Evolutionary conservation across 2,888 invertebrate genomes (phyloP), one percentile per base, ranked within the genome.

Genomic region (Drosophila setosimentum): DNA sequence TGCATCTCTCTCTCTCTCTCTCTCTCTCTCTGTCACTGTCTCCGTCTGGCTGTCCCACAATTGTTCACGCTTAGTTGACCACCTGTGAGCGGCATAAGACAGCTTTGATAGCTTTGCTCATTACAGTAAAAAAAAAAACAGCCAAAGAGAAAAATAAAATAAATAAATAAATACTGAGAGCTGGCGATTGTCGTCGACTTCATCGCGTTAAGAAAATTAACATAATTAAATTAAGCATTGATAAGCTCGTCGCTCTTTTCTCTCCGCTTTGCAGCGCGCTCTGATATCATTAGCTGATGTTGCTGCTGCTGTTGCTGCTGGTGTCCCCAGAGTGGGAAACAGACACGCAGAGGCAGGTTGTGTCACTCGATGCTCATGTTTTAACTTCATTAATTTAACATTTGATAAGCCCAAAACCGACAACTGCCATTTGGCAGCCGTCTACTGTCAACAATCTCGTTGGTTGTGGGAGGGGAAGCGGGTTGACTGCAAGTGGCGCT

Each of bases 41-140:
- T 21, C 48, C 42, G 30, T 50, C 37, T 42, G 33, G 24, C 51
- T 50, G 40, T 57, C 45, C 16, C 69, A 57, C 75, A 80, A 91
- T 91, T 92, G 90, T 91, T 89, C 82, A 92, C 91, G 92, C 91
- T 91, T 82, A 84, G 91, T 83, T 92, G 91, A 71, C 92, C 91
- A 91, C 92, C 91, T 90, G 84, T 87, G 89, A 81, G 91, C 63
- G 76, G 75, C 58, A 68, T 66, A 73, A 73, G 68, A 73, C 61
- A 73, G 66, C 81, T 66, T 76, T 80, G 73, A 83, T 80, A 73
- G 73, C 58, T 76, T 72, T 71, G 53, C 29, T 75, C 68, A 81
- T 78, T 78, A 80, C 73, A 73, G 68, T 75, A 69, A 70, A 37
- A 1, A 37, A 45, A 21, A 58, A 49, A 71, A n/a, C 18, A 64